Evolutionary conservation across 2,797 vertebrate species (phyloP), one percentile per base, ranked within the genome.

Genomic region (Orientallactaga sibirica): DNA sequence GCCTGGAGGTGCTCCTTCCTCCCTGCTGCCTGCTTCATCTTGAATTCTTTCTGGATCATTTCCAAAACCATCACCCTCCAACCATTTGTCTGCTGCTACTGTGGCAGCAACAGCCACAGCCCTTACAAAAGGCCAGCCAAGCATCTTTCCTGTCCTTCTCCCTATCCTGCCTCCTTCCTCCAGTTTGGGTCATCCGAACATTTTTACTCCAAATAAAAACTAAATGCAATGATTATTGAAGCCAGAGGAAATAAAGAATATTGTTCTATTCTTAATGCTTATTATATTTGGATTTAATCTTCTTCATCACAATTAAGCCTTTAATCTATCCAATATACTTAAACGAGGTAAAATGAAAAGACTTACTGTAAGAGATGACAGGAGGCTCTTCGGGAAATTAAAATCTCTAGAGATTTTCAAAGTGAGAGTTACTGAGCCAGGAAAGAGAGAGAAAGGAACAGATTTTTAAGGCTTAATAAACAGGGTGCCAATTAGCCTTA

Each of bases 341-440:
- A 96, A 95, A 96, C 52, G 12, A 96, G 95, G 94, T 95, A 91
- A 97, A 96, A 94, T 96, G 93, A 97, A 96, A 97, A 97, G 93
- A 96, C 93, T 95, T 97, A 96, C 96, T 96, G 90, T 96, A 97
- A 96, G 93, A 95, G 93, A 96, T 97, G 95, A 97, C 95, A 97
- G 93, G 92, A 96, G 94, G 89, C 94, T 96, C 94, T 97, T 96
- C 4, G 52, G 96, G 92, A 97, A 97, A 97, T 97, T 95, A 96
- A 96, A 97, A 96, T 96, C 94, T 95, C 91, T 91, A 95, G 94
- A 96, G 96, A 97, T 88, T 95, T 92, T 79, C 82, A 96, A 94
- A 96, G 66, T 94, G 91, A 94, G 95, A 94, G 86, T 88, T 96
- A 96, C 86, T 88, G 95, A 97, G 93, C 91, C 93, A 97, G 91